Conservation (phyloP, 2,888 invertebrate species). For the Caenorhabditis japonica region DNA sequence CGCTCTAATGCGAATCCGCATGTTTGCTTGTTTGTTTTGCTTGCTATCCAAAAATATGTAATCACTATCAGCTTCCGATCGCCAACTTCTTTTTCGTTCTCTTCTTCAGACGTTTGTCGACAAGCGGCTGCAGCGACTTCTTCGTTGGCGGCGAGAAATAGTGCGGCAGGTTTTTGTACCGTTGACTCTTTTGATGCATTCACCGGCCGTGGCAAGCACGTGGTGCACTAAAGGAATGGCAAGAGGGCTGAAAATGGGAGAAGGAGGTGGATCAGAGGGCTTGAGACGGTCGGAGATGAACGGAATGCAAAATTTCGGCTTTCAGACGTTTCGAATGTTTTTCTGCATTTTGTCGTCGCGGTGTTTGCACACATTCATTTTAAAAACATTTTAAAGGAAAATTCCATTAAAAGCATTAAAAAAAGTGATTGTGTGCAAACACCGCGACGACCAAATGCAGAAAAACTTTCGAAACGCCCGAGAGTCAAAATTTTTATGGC, state of each 20-base stretch:
- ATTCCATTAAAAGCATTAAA: too few relatives aligned
- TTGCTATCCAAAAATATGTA: constrained; percentile 1
- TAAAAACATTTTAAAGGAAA: too few relatives aligned
- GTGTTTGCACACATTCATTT: too few relatives aligned
- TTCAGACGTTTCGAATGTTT: too few relatives aligned
- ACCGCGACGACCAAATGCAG: too few relatives aligned
- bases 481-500: too few relatives aligned
- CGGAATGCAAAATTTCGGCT: too few relatives aligned
- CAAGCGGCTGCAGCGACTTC: neutral
- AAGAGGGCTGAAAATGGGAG: constrained; percentile 10
- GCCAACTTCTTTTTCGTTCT: neutral
- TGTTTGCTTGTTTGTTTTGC: constrained; percentile 1
- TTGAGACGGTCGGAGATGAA: neutral
- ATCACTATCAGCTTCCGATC: neutral
- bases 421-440: too few relatives aligned
- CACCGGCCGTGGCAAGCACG: constrained; percentile 46
- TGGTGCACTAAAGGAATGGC: constrained; percentile 22
- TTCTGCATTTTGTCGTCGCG: too few relatives aligned
- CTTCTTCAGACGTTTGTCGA: too few relatives aligned
- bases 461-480: too few relatives aligned
- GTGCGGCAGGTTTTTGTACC: constrained; percentile 37
- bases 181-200: constrained; percentile 43
- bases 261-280: neutral
- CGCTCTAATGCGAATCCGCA: constrained; percentile 44
- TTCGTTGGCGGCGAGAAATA: constrained; percentile 27